Evolutionary conservation across 1,140 invertebrate species (phyloP), one percentile per base, ranked within the genome.

Genomic region (Asobara japonica): DNA sequence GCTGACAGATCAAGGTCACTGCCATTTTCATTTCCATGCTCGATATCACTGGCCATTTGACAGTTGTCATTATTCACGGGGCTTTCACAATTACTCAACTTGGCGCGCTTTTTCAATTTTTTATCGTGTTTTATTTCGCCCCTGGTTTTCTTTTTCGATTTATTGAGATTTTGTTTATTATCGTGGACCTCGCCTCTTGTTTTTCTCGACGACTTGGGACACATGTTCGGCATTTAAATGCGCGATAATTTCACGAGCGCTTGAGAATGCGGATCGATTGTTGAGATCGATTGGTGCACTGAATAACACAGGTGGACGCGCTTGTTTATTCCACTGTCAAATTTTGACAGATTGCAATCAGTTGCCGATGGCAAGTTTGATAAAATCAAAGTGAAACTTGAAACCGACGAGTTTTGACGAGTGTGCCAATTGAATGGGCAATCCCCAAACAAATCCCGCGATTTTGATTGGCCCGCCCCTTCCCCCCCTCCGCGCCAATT

Each of bases 1-100:
- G 29, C 31, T 29, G 71, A 69, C n/a, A 69, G 25, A 69, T 73
- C 60, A 25, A 65, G 18, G 22, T 73, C 72, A 33, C 30, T 62
- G 18, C 67, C 29, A 36, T 16, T 30, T 13, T 60, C 48, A 48
- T 60, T 60, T 2, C 6, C 38, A 5, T 13, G 51, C 22, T 36
- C 20, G n/a, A 25, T 11, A 27, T 6, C 18, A 41, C 10, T 48
- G n/a, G 13, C n/a, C n/a, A n/a, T n/a, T n/a, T n/a, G n/a, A n/a
- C n/a, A 36, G 8, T 25, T 64, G 22, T 45, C 27, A 62, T 13
- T 61, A 2, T n/a, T 6, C 3, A 0, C 33, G 36, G n/a, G n/a
- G n/a, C n/a, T 20, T 33, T 60, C 5, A 45, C 38, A 18, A 30
- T 18, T 38, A n/a, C 30, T 38, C 29, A 33, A 65, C 30, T 16